phyloP scores from a whole-genome alignment of 2,113 vertebrate species.

The Xenotilapia leptura region DNA sequence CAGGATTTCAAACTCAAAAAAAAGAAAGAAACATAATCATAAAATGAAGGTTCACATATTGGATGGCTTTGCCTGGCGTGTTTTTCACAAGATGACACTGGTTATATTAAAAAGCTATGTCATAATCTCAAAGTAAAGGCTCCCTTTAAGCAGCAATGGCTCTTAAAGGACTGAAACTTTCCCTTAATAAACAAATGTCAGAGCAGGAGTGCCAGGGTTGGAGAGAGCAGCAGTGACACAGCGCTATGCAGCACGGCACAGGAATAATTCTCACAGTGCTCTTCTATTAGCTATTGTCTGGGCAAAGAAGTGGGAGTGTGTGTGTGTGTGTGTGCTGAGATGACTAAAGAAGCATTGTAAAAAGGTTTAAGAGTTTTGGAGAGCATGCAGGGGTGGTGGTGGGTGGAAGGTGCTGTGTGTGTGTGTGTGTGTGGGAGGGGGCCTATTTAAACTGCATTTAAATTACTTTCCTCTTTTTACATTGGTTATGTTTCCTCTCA shows the following conservation, averaged over 20 bases:
- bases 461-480: slow-evolving; percentile 3
- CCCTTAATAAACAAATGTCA: slow-evolving; percentile 36
- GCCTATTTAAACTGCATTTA: slow-evolving; percentile 3
- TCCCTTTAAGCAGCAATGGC: slow-evolving; percentile 34
- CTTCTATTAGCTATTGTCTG: slow-evolving; percentile 48
- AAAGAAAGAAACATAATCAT: not conserved
- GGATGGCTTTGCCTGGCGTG: not conserved
- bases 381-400: slow-evolving; percentile 13
- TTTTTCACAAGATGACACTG: slow-evolving; percentile 3
- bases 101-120: slow-evolving; percentile 62
- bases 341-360: slow-evolving; percentile 39
- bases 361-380: slow-evolving; percentile 42
- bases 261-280: slow-evolving; percentile 33
- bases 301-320: slow-evolving; percentile 30
- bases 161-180: slow-evolving; percentile 55
- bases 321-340: not conserved
- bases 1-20: slow-evolving; percentile 9
- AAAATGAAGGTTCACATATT: slow-evolving; percentile 18
- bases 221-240: slow-evolving; percentile 33
- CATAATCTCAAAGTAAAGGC: slow-evolving; percentile 47
- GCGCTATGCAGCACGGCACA: slow-evolving; percentile 26
- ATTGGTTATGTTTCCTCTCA: not conserved
- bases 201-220: slow-evolving; percentile 10
- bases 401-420: slow-evolving; percentile 10
- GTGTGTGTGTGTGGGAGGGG: not conserved